Base-by-base conservation (phyloP, 2,113 vertebrate species). In the Saccopteryx leptura region DNA sequence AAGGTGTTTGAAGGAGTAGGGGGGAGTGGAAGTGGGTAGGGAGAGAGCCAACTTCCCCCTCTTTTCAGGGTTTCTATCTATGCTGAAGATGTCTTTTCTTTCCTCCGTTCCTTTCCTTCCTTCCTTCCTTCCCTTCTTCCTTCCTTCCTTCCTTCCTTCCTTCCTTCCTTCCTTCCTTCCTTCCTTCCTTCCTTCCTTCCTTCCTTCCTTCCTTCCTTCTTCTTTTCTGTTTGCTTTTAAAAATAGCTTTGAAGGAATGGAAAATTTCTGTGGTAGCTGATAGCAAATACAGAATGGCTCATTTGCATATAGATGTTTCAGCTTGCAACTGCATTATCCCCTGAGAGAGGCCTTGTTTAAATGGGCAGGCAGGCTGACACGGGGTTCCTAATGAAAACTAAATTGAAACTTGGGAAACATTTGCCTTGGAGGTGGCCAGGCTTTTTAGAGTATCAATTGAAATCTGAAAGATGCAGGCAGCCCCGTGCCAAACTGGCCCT, bases 271-370 rank as follows among this genome's bases (percentile, higher is more conserved):
- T 97, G 96, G 96, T 96, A 97, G 98, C 96, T 98, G 97, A 98
- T 98, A 98, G 97, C 96, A 98, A 98, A 98, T 97, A 97, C 28
- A 28, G 96, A 96, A 97, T 96, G 21, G 24, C 87, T 98, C 91
- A 98, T 99, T 98, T 99, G 98, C 98, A 99, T 98, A 98, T 98
- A 98, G 98, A 98, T 98, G 97, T 98, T 1, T 71, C 97, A 97
- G 95, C 96, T 97, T 98, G 97, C 96, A 98, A 98, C 96, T 98
- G 87, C 96, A 97, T 98, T 96, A 95, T 98, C 98, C 97, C 97
- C 69, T 94, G 98, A 98, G 98, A 98, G 90, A 98, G 93, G 92
- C 96, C 97, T 97, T 97, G 98, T 98, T 98, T 98, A 98, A 98
- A 97, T 97, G 97, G 98, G 94, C 98, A 98, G 97, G 94, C 97